These are phyloP conservation scores for Diorhabda carinulata DNA, from an alignment of 1,140 invertebrate species.

Conservation along the genomic window DNA sequence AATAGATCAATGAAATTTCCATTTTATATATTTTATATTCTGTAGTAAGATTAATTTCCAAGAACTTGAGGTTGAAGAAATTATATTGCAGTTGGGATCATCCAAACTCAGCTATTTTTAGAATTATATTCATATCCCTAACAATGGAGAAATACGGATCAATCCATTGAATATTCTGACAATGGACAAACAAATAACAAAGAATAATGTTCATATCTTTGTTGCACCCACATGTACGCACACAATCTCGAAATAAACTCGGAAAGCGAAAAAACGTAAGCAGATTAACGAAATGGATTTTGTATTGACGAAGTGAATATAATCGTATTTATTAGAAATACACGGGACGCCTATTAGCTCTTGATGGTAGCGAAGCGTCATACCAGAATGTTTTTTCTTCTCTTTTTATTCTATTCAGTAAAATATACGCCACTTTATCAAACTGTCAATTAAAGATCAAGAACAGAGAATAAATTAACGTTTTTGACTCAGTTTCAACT, in stretches of 20 bases:
- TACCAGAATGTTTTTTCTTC: conserved; percentile 5
- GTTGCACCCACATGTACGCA: background rate
- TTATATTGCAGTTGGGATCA: too few relatives aligned
- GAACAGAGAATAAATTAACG: background rate
- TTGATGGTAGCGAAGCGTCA: conserved; percentile 9
- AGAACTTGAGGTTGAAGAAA: too few relatives aligned
- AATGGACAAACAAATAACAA: background rate
- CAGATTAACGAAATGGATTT: conserved; percentile 7
- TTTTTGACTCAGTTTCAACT: too few relatives aligned
- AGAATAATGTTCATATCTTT: background rate
- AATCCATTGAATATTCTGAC: too few relatives aligned
- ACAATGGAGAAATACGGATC: too few relatives aligned
- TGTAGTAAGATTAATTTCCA: too few relatives aligned
- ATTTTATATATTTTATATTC: too few relatives aligned
- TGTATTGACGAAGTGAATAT: conserved; percentile 7
- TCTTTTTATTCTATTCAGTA: background rate
- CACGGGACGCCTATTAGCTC: conserved; percentile 12
- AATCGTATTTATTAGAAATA: conserved; percentile 22
- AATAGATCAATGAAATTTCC: too few relatives aligned
- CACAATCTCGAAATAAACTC: background rate
- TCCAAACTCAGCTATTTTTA: too few relatives aligned
- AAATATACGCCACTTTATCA: conserved; percentile 22
- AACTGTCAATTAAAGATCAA: conserved; percentile 15
- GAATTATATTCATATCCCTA: too few relatives aligned
- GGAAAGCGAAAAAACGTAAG: conserved; percentile 7